phyloP scores from a whole-genome alignment of 1,140 invertebrate species.

The Drosophila truncata region DNA sequence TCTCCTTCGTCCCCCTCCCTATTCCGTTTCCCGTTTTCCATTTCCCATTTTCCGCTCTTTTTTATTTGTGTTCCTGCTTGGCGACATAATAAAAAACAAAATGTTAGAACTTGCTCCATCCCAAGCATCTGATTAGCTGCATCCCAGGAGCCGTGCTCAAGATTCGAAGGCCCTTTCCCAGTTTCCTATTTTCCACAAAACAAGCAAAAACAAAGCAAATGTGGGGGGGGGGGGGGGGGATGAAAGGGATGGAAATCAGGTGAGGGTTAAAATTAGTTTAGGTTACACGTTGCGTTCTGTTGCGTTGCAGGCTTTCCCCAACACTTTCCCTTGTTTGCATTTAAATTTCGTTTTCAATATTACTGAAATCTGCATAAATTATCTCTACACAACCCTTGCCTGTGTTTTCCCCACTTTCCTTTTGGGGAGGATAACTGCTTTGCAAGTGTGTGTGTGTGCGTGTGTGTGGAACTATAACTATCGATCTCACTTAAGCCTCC shows the following conservation, averaged over 20 bases:
- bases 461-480: constrained; percentile 62
- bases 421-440: neutral
- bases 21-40: neutral
- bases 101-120: constrained; percentile 34
- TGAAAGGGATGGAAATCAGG: constrained; percentile 7
- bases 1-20: neutral
- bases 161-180: constrained; percentile 3
- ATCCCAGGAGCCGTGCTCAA: constrained; percentile 1
- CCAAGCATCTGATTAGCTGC: constrained; percentile 45
- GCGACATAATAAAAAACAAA: constrained; percentile 56
- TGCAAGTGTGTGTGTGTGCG: constrained; percentile 10
- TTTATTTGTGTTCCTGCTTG: constrained; percentile 20
- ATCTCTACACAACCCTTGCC: constrained; percentile 45
- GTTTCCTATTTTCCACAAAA: constrained; percentile 7
- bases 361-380: constrained; percentile 71
- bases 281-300: no score
- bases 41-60: constrained; percentile 18
- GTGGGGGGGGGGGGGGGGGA: neutral
- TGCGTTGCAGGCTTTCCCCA: constrained; percentile 45
- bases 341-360: constrained; percentile 73
- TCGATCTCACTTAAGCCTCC: constrained; percentile 76
- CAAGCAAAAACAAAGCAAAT: constrained; percentile 12
- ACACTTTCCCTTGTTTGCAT: constrained; percentile 52
- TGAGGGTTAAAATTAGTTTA: constrained; percentile 1
- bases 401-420: constrained; percentile 30